Conservation (phyloP, 2,888 invertebrate genomes). For the Himalopsyche anomala region DNA sequence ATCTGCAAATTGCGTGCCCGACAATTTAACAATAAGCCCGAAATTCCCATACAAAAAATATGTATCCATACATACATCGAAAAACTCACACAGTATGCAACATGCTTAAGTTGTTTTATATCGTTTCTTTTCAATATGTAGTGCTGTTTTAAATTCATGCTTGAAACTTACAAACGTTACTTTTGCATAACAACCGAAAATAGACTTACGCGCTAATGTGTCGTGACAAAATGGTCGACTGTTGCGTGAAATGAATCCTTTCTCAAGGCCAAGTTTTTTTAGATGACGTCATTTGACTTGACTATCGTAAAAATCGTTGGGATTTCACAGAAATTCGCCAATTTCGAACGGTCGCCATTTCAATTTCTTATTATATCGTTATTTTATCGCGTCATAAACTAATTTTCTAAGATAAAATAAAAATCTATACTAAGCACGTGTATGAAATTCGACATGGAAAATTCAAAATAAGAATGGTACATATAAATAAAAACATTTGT, state of each 20-base stretch:
- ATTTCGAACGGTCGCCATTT: background rate
- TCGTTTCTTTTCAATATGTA: background rate
- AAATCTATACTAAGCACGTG: too few species aligned
- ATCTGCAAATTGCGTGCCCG: conserved; percentile 6
- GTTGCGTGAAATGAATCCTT: conserved; percentile 37
- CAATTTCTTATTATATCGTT: background rate
- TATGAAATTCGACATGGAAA: too few species aligned
- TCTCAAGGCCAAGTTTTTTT: conserved; percentile 29
- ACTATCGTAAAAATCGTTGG: background rate
- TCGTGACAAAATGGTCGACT: conserved; percentile 40
- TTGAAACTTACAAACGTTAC: background rate
- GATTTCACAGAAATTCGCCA: conserved; percentile 8
- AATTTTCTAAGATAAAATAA: too few species aligned
- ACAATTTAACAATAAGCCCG: conserved; percentile 14
- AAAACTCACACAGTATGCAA: background rate
- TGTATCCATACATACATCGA: background rate
- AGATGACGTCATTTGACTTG: background rate
- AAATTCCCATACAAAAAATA: conserved; percentile 18
- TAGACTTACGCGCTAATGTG: conserved; percentile 40
- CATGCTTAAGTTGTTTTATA: background rate
- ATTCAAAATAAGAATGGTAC: too few species aligned
- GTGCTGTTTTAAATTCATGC: background rate
- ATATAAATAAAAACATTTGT: too few species aligned
- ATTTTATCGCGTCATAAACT: too few species aligned
- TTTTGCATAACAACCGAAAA: background rate